These are phyloP conservation scores for Heliconius ethilla DNA, from an alignment of 2,888 invertebrate species.

Conservation along the genomic window DNA sequence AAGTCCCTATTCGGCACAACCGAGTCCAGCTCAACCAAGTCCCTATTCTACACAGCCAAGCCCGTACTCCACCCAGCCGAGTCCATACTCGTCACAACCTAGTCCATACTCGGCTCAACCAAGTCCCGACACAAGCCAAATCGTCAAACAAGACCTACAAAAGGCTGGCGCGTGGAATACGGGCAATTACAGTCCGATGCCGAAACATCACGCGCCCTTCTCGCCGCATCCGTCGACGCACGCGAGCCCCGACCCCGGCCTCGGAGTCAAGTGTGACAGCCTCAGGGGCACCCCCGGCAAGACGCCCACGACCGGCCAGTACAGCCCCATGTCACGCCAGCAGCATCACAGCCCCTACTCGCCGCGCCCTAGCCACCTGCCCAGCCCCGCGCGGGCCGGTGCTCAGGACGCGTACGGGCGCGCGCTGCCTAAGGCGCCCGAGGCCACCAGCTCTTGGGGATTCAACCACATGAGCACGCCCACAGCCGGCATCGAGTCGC, in stretches of 20 bases:
- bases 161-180: slow-evolving; percentile 74
- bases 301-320: slow-evolving; percentile 65
- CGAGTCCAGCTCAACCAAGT: slow-evolving; percentile 77
- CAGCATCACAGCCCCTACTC: slow-evolving; percentile 49
- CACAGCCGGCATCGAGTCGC: slow-evolving; percentile 62
- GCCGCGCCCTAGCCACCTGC: slow-evolving; percentile 58
- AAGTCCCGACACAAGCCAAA: slow-evolving; percentile 77
- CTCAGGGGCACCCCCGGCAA: slow-evolving; percentile 64
- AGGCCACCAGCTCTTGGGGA: slow-evolving; percentile 65
- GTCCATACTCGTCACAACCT: slow-evolving; percentile 75
- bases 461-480: slow-evolving; percentile 60
- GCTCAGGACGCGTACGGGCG: slow-evolving; percentile 64
- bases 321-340: slow-evolving; percentile 72
- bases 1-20: slow-evolving; percentile 77
- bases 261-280: slow-evolving; percentile 64
- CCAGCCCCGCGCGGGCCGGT: slow-evolving; percentile 67
- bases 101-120: slow-evolving; percentile 77
- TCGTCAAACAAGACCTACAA: slow-evolving; percentile 70
- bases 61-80: slow-evolving; percentile 76
- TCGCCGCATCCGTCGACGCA: slow-evolving; percentile 76
- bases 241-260: slow-evolving; percentile 71
- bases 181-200: slow-evolving; percentile 76
- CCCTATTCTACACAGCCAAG: slow-evolving; percentile 76
- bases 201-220: slow-evolving; percentile 75
- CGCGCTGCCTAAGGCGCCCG: slow-evolving; percentile 59